A percentile compares a stretch with the other conserved stretches of the same genome.
Evolutionary conservation across 2,113 vertebrate genomes (phyloP).

Genomic region (Sciurus niger): DNA sequence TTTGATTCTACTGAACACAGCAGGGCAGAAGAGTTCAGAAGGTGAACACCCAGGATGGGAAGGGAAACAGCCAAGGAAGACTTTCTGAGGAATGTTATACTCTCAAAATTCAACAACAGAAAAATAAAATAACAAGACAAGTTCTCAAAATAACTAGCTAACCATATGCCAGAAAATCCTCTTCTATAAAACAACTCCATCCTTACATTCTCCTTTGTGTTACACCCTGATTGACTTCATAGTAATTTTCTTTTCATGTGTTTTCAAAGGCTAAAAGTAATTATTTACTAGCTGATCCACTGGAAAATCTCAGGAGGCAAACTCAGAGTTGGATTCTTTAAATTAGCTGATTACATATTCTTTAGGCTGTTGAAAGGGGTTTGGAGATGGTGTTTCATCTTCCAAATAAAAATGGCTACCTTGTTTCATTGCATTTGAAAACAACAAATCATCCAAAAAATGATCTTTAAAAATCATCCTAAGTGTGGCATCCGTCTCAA

Average conservation of each 20-base stretch:
- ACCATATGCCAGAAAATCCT: neutral
- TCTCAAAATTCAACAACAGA: neutral
- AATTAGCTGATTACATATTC: neutral
- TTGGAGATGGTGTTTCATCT: neutral
- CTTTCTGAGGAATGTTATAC: neutral
- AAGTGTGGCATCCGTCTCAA: neutral
- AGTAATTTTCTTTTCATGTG: neutral
- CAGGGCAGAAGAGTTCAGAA: neutral
- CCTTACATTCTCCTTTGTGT: neutral
- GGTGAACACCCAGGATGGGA: neutral
- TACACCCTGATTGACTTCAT: neutral
- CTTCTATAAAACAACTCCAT: neutral
- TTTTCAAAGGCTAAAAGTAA: slow-evolving; percentile 32
- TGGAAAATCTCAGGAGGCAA: neutral
- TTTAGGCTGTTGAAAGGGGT: slow-evolving; percentile 27
- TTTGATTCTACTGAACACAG: neutral
- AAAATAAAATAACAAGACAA: neutral
- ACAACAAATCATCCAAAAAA: neutral
- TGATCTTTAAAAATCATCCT: slow-evolving; percentile 4
- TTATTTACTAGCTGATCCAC: neutral
- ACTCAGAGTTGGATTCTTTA: neutral
- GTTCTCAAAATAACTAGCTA: neutral
- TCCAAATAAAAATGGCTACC: neutral
- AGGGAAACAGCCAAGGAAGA: neutral
- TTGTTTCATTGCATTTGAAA: slow-evolving; percentile 33